Evolutionary conservation across 2,888 invertebrate species (phyloP).

Genomic region (Sialis fuliginosa): DNA sequence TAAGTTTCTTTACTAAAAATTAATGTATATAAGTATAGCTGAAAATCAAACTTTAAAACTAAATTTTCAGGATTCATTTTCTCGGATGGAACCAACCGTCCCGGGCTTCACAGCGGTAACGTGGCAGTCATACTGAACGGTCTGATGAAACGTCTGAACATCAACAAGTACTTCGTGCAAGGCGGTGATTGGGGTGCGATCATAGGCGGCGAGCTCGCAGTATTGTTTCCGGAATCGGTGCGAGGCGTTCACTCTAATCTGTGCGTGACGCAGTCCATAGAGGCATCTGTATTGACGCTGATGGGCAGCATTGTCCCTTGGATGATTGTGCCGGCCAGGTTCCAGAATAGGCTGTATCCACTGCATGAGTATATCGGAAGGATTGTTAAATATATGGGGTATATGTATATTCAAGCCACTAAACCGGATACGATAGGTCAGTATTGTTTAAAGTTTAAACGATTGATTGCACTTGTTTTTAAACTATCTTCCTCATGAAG

Average conservation of each 20-base stretch:
- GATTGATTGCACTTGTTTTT: too few species aligned
- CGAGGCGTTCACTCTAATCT: constrained; percentile 43
- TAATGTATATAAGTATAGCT: too few species aligned
- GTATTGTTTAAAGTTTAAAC: too few species aligned
- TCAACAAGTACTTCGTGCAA: constrained; percentile 47
- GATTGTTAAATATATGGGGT: constrained; percentile 34
- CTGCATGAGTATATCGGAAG: constrained; percentile 23
- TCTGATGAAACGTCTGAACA: constrained; percentile 52
- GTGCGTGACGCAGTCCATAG: constrained; percentile 24
- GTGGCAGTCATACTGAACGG: constrained; percentile 41
- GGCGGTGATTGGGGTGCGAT: constrained; percentile 72
- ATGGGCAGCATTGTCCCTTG: constrained; percentile 38
- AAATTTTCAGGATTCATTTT: constrained; percentile 31
- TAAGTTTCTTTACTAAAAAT: too few species aligned
- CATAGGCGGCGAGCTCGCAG: constrained; percentile 42
- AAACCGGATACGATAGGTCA: constrained; percentile 77
- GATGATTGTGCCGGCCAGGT: constrained; percentile 32
- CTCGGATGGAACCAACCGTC: constrained; percentile 35
- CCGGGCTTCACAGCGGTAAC: constrained; percentile 39
- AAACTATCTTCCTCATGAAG: too few species aligned
- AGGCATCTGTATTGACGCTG: constrained; percentile 14
- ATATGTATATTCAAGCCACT: constrained; percentile 65
- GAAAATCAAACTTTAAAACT: too few species aligned
- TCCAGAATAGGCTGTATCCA: constrained; percentile 33
- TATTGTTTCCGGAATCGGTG: constrained; percentile 39